These are phyloP conservation scores for Clavelina lepadiformis DNA, from an alignment of 23 tunicate genomes.

Conservation along the genomic window DNA sequence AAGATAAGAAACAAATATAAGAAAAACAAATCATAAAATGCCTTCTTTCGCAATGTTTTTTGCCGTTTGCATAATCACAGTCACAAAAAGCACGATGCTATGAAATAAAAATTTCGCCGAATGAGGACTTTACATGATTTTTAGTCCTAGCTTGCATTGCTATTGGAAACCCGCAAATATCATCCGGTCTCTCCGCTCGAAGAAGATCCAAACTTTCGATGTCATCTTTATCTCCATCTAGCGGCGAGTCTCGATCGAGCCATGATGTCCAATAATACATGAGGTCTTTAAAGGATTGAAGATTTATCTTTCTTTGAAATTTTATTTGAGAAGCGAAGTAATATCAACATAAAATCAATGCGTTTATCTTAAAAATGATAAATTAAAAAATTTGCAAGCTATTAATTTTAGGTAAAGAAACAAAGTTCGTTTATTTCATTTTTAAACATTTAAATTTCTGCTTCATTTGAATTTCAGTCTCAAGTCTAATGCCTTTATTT, in stretches of 20 bases:
- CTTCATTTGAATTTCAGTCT: too few species aligned
- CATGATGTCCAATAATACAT: conserved; percentile 76
- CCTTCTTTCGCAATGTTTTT: too few species aligned
- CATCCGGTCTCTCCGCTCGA: conserved; percentile 24
- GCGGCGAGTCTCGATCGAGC: conserved; percentile 79
- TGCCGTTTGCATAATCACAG: too few species aligned
- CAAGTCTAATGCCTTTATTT: too few species aligned
- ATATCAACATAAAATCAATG: conserved; percentile 5
- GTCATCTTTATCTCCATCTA: conserved; percentile 35
- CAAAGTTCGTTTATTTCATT: too few species aligned
- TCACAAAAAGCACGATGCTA: too few species aligned
- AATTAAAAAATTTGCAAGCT: too few species aligned
- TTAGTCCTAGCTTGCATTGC: conserved; percentile 77
- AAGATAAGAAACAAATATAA: conserved; percentile 1
- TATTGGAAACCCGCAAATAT: conserved; percentile 66
- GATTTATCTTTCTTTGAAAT: background rate
- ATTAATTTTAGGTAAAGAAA: too few species aligned
- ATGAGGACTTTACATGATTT: conserved; percentile 36
- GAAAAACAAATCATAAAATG: background rate
- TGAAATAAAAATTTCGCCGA: too few species aligned
- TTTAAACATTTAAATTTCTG: too few species aligned
- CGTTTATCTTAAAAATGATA: too few species aligned
- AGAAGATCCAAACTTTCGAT: conserved; percentile 40
- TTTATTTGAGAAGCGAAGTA: background rate
- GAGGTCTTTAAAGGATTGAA: conserved; percentile 8